Conservation (phyloP, 2,113 vertebrate species). For the Etia nguti region DNA sequence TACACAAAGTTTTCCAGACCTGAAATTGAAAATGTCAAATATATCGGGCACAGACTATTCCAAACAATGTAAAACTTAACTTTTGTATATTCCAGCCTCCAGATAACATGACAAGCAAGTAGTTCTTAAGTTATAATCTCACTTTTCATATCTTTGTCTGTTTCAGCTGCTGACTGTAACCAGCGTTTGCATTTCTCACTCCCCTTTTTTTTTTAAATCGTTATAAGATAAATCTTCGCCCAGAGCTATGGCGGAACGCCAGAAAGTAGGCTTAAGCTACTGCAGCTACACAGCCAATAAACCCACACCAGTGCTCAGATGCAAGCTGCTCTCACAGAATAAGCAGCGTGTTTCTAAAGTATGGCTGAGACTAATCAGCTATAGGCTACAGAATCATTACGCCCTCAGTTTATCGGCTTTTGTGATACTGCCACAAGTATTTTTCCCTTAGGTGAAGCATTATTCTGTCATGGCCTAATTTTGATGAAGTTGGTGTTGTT, state of each 20-base stretch:
- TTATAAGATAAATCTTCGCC: constrained; percentile 18
- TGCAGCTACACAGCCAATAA: constrained; percentile 39
- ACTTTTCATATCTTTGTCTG: not conserved
- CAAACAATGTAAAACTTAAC: not conserved
- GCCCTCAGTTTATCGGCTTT: constrained; percentile 22
- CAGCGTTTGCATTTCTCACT: not conserved
- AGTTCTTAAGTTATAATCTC: not conserved
- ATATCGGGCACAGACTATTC: not conserved
- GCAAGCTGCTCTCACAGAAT: constrained; percentile 13
- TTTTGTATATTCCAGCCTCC: not conserved
- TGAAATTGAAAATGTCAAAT: not conserved
- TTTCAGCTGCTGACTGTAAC: not conserved
- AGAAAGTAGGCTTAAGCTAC: constrained; percentile 31
- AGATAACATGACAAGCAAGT: not conserved
- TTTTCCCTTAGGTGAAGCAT: not conserved
- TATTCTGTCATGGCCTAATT: not conserved
- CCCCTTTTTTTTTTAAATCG: not conserved
- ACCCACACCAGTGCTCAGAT: constrained; percentile 36
- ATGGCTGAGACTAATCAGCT: constrained; percentile 4
- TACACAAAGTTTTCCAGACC: not conserved
- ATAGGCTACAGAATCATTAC: constrained; percentile 8
- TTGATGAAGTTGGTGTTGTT: not conserved
- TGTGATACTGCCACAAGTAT: not conserved
- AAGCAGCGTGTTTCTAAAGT: constrained; percentile 9
- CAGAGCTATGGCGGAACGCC: constrained; percentile 14